Evolutionary conservation across 2,113 vertebrate genomes (phyloP).

Genomic region (Mandrillus leucophaeus): DNA sequence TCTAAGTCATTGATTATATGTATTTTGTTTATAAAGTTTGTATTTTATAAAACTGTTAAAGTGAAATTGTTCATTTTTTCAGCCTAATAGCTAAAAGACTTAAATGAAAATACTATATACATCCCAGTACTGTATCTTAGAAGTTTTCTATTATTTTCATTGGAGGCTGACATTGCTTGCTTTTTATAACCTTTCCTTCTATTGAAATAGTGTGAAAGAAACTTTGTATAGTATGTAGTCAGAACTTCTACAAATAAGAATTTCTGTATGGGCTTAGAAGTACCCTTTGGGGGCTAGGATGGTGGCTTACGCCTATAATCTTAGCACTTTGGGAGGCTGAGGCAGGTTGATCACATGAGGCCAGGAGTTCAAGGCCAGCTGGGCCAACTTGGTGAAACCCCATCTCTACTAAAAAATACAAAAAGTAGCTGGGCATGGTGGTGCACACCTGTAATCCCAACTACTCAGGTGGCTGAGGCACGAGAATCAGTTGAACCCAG

Average conservation of each 20-base stretch:
- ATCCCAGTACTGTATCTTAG: neutral
- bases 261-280: neutral
- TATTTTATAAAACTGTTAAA: neutral
- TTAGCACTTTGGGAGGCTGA: no score
- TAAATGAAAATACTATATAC: neutral
- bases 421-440: no score
- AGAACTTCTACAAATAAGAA: neutral
- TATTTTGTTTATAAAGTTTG: neutral
- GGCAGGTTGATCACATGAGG: no score
- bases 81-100: neutral
- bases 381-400: no score
- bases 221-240: neutral
- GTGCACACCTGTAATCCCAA: no score
- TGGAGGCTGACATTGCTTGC: neutral
- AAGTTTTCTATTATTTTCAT: neutral
- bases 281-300: neutral
- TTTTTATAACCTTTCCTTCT: slow-evolving; percentile 2
- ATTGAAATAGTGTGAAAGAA: neutral
- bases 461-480: no score
- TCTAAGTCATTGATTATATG: neutral
- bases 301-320: no score
- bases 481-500: no score
- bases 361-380: no score
- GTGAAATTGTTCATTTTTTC: neutral
- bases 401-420: no score